phyloP scores from a whole-genome alignment of 2,797 vertebrate species.

The Echeneis naucrates region DNA sequence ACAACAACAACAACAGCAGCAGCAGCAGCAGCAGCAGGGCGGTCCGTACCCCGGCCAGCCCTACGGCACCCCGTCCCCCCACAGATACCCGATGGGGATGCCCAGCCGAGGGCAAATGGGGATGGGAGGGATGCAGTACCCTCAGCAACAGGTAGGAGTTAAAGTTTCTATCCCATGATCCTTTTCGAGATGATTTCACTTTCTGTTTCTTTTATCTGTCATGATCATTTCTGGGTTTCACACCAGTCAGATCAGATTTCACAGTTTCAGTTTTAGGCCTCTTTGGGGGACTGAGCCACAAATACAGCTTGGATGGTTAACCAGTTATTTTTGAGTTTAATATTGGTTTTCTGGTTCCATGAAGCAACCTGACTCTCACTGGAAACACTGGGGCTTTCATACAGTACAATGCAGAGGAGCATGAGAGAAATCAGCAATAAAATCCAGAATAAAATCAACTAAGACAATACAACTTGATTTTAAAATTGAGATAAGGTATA shows the following conservation, averaged over 20 bases:
- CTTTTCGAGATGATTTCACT: too few species aligned
- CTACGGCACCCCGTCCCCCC: slow-evolving; percentile 88
- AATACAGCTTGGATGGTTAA: too few species aligned
- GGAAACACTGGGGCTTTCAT: too few species aligned
- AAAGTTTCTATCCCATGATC: too few species aligned
- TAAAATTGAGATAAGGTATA: background rate
- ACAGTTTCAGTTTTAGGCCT: too few species aligned
- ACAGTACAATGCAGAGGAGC: background rate
- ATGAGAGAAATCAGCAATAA: background rate
- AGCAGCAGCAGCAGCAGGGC: slow-evolving; percentile 85
- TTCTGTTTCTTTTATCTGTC: background rate
- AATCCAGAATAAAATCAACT: background rate
- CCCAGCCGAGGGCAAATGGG: slow-evolving; percentile 88
- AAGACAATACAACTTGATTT: too few species aligned
- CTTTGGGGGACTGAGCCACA: too few species aligned
- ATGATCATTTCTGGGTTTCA: background rate
- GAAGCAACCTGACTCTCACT: too few species aligned
- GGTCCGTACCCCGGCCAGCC: slow-evolving; percentile 88
- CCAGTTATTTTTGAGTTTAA: too few species aligned
- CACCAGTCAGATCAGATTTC: background rate
- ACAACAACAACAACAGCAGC: slow-evolving; percentile 81
- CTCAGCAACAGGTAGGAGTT: slow-evolving; percentile 91
- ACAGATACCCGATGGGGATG: slow-evolving; percentile 92
- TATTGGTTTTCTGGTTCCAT: too few species aligned
- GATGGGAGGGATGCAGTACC: slow-evolving; percentile 92